Evolutionary conservation across 2,113 vertebrate genomes (phyloP).

Genomic region (Kobus ellipsiprymnus): DNA sequence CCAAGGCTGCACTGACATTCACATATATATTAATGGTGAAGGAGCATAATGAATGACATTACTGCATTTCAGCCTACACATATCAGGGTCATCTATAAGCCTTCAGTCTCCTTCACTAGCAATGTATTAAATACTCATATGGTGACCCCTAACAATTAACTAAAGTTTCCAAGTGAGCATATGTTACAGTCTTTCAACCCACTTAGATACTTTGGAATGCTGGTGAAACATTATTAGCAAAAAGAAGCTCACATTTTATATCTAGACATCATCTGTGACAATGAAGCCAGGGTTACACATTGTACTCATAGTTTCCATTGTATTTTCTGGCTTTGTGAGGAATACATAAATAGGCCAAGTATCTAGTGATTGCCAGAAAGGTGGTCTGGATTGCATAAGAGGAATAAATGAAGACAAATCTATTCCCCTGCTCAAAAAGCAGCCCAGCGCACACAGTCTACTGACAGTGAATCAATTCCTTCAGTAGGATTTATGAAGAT

Average conservation of each 20-base stretch:
- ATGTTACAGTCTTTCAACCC: background rate
- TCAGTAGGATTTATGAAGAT: background rate
- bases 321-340: background rate
- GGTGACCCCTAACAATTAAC: conserved; percentile 23
- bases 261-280: background rate
- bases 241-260: background rate
- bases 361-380: background rate
- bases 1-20: background rate
- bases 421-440: background rate
- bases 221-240: background rate
- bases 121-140: background rate
- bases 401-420: background rate
- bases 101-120: background rate
- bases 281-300: background rate
- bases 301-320: background rate
- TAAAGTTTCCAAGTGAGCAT: background rate
- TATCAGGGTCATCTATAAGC: background rate
- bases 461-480: background rate
- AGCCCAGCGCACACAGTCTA: background rate
- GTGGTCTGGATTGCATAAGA: background rate
- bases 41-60: background rate
- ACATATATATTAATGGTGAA: conserved; percentile 1
- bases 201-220: background rate
- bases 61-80: background rate
- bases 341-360: background rate